Evolutionary conservation across 1,140 invertebrate genomes (phyloP).

Genomic region (Papilio aristodemus): DNA sequence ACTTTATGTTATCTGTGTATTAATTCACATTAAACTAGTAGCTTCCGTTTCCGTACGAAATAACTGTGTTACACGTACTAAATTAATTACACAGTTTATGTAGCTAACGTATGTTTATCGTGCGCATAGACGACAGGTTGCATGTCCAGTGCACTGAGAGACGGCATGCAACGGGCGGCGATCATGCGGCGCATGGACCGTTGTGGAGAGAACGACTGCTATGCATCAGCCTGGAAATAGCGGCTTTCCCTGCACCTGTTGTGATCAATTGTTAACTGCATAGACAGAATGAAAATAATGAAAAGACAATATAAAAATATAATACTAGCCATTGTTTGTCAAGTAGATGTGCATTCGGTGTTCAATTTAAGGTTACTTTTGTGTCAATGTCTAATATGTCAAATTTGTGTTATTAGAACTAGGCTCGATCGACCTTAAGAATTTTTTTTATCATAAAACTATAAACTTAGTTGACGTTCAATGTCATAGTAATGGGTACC

Average conservation of each 20-base stretch:
- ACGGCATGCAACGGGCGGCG: conserved; percentile 44
- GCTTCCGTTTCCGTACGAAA: conserved; percentile 2
- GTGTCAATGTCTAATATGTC: too few species aligned
- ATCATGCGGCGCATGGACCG: conserved; percentile 61
- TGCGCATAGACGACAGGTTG: not conserved
- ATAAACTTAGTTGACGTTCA: too few species aligned
- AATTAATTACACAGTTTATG: not conserved
- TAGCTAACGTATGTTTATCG: conserved; percentile 1
- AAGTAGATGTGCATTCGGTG: too few species aligned
- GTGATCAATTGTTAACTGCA: conserved; percentile 24
- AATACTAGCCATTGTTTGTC: too few species aligned
- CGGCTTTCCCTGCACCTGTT: conserved; percentile 61
- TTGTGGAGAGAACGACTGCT: conserved; percentile 58
- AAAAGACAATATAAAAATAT: too few species aligned
- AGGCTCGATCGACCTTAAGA: too few species aligned
- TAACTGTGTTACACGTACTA: not conserved
- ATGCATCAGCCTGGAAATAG: conserved; percentile 64
- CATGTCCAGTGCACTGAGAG: conserved; percentile 24
- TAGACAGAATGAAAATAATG: too few species aligned
- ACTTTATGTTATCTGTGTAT: not conserved
- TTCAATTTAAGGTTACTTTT: too few species aligned
- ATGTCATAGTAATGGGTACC: too few species aligned
- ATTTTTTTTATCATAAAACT: too few species aligned
- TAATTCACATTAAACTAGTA: not conserved
- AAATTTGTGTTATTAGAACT: too few species aligned